Evolutionary conservation across 92 coral and sea anemone genomes (phyloP), one percentile per base, ranked within the genome.

Genomic region (Anthopleura xanthogrammica): DNA sequence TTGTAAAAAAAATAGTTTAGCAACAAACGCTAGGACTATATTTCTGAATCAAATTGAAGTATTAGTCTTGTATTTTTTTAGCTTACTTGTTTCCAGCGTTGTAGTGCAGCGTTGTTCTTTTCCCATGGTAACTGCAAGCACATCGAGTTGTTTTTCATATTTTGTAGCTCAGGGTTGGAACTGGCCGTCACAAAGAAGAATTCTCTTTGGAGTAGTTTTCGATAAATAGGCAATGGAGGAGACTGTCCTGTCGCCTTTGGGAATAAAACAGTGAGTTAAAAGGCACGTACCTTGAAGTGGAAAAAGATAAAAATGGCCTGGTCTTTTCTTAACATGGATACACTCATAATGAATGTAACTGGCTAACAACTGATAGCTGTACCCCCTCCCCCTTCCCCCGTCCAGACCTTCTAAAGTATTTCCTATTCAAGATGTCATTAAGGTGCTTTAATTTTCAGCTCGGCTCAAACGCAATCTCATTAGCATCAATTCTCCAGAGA

Each of bases 91-190:
- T 84, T 92, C 92, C 95, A 95, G 66, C 85, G 85, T 48, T 85
- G 82, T 3, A 95, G 88, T 36, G 88, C 87, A 50, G 84, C 71
- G 2, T 85, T 74, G 75, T 92, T 88, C 46, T 89, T 81, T 7
- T 95, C 98, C 98, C 98, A 95, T 41, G 98, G 98, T 78, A 85
- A 79, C 82, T 85, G 89, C 46, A 94, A 57, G 72, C 89, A 88
- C 58, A 86, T 11, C 39, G 98, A 89, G 76, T 92, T 94, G 79
- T 78, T 84, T 46, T 55, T 83, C 79, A 90, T 77, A 46, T 88
- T 83, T 65, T 90, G 92, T 85, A 89, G 89, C 60, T 91, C 91
- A 40, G 94, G 82, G 60, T 88, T 88, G 77, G 74, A 74, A 80
- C 88, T 86, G 7, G 90, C 94, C 50, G 85, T 83, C 24, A 81